These are phyloP conservation scores for Furnarius figulus DNA, from an alignment of 2,113 vertebrate genomes.

Conservation along the genomic window DNA sequence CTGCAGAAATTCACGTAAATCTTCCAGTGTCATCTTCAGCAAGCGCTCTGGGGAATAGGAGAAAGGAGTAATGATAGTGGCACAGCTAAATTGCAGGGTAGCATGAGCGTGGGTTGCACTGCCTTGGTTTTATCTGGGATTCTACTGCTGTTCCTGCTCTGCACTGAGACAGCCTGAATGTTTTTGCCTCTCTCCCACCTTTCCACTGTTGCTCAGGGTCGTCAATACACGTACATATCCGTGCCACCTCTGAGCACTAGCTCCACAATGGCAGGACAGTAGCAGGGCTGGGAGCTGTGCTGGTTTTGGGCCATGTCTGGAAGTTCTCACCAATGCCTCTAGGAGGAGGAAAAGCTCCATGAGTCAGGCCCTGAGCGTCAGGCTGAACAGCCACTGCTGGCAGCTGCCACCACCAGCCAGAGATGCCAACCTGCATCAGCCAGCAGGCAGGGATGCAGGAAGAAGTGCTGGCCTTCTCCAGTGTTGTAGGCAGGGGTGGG, in stretches of 20 bases:
- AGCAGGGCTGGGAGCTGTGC: background rate
- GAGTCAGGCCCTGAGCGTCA: background rate
- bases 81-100: background rate
- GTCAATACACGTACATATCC: background rate
- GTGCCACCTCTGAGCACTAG: background rate
- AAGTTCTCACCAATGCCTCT: slow-evolving; percentile 45
- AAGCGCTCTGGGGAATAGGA: slow-evolving; percentile 72
- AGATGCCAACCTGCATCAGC: background rate
- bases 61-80: background rate
- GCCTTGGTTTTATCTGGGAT: background rate
- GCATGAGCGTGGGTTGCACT: fast-evolving
- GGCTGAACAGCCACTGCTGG: background rate
- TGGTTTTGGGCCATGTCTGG: background rate
- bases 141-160: background rate
- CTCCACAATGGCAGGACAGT: background rate
- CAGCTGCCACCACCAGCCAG: background rate
- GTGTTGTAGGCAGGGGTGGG: background rate
- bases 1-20: slow-evolving; percentile 87
- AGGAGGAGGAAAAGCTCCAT: slow-evolving; percentile 58
- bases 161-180: fast-evolving
- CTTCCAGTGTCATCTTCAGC: slow-evolving; percentile 82
- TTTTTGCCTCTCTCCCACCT: background rate
- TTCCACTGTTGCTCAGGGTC: background rate
- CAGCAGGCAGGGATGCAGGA: background rate
- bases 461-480: background rate